Percentiles rank a stretch among this genome's conserved stretches.
Evolutionary conservation across 1,140 invertebrate genomes (phyloP).

Genomic region (Papilio helenus): DNA sequence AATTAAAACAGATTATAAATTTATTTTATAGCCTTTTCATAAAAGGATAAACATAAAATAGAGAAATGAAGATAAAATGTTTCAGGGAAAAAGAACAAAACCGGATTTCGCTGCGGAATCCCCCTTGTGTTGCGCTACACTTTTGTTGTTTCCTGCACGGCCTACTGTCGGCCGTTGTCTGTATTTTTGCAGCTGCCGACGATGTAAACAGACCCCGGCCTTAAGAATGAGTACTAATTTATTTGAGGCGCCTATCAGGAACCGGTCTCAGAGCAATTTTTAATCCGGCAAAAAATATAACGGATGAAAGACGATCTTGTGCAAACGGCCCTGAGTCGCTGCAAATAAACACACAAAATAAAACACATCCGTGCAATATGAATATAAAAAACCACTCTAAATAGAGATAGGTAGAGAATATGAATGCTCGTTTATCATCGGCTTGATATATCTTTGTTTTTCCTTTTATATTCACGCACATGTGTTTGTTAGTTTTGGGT

Average conservation of each 20-base stretch:
- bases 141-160: conserved; percentile 6
- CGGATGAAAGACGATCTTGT: conserved; percentile 73
- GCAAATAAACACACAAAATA: conserved; percentile 6
- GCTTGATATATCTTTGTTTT: conserved; percentile 11
- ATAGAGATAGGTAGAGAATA: conserved; percentile 11
- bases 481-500: conserved; percentile 4
- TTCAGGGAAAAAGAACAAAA: conserved; percentile 27
- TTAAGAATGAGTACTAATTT: conserved; percentile 63
- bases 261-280: conserved; percentile 57
- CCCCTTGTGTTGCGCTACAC: conserved; percentile 49
- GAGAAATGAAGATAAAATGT: not conserved
- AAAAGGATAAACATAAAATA: not conserved
- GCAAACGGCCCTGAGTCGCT: not conserved
- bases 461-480: not conserved
- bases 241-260: conserved; percentile 59
- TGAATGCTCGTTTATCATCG: conserved; percentile 4
- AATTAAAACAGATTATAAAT: not conserved
- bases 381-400: conserved; percentile 16
- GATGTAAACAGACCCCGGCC: conserved; percentile 55
- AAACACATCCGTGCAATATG: conserved; percentile 14
- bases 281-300: conserved; percentile 69
- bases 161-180: conserved; percentile 46
- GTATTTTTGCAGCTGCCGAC: conserved; percentile 52
- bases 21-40: not conserved
- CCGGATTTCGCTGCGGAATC: conserved; percentile 49